Evolutionary conservation across 1,140 invertebrate genomes (phyloP).

Genomic region (Amphibalanus amphitrite): DNA sequence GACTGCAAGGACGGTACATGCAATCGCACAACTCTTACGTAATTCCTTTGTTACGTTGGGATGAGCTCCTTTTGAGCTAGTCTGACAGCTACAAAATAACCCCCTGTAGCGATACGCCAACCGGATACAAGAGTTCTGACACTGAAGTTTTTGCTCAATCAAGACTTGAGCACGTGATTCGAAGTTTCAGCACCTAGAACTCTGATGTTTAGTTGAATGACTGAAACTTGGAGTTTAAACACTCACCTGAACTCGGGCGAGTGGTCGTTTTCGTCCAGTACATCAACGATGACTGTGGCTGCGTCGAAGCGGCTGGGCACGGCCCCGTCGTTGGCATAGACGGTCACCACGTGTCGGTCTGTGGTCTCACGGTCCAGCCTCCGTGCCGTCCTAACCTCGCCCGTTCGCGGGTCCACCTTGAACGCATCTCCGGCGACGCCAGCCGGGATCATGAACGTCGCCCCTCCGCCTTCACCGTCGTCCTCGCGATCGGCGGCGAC

Average conservation of each 20-base stretch:
- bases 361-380: constrained; percentile 61
- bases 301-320: constrained; percentile 45
- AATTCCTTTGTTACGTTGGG: too few relatives aligned
- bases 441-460: constrained; percentile 31
- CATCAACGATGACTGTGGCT: constrained; percentile 47
- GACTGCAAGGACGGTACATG: too few relatives aligned
- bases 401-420: constrained; percentile 49
- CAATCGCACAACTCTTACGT: too few relatives aligned
- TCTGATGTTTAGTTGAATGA: too few relatives aligned
- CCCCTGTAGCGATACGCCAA: too few relatives aligned
- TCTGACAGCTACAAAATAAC: too few relatives aligned
- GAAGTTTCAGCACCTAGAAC: too few relatives aligned
- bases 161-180: too few relatives aligned
- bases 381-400: constrained; percentile 53
- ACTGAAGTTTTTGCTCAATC: too few relatives aligned
- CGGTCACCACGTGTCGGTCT: constrained; percentile 50
- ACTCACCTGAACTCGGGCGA: constrained; percentile 52
- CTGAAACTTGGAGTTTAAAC: too few relatives aligned
- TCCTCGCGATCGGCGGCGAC: neutral
- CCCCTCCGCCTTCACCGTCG: constrained; percentile 17
- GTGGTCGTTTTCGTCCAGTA: constrained; percentile 83
- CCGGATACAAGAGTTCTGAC: too few relatives aligned
- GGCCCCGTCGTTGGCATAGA: constrained; percentile 52
- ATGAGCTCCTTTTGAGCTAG: too few relatives aligned
- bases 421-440: constrained; percentile 67